phyloP scores from a whole-genome alignment of 2,888 invertebrate genomes.

The Andrena haemorrhoa region DNA sequence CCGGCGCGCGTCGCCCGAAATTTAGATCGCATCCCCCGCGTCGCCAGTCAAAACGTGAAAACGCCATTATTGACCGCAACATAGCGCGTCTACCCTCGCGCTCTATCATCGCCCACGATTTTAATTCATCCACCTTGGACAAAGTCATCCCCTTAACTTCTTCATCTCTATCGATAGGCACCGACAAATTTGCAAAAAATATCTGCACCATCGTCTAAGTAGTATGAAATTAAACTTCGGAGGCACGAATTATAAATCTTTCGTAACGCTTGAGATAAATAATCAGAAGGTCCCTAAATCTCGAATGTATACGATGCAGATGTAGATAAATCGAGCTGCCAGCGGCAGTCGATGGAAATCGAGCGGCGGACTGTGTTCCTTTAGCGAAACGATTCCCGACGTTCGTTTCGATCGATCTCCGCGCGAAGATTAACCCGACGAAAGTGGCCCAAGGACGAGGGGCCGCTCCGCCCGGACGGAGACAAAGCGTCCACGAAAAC shows the following conservation, averaged over 20 bases:
- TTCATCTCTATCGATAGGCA: neutral
- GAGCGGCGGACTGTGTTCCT: neutral
- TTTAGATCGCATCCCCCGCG: conserved; percentile 66
- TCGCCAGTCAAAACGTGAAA: conserved; percentile 71
- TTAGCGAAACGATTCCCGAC: conserved; percentile 28
- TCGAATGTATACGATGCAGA: neutral
- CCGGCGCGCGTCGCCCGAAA: conserved; percentile 59
- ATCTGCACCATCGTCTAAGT: neutral
- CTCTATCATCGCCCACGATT: conserved; percentile 56
- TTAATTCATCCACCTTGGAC: conserved; percentile 43
- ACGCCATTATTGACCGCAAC: conserved; percentile 74
- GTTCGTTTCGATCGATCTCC: conserved; percentile 56
- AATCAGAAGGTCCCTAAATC: neutral
- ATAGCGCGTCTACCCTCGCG: conserved; percentile 63
- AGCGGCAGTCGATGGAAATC: neutral
- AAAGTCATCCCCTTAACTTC: neutral
- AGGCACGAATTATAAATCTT: neutral
- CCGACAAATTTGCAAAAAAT: neutral
- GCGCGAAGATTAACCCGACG: conserved; percentile 43
- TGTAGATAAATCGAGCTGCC: too few species aligned
- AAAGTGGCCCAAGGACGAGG: conserved; percentile 35
- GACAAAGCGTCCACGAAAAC: conserved; percentile 76
- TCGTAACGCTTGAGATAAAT: neutral
- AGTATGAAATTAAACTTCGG: neutral
- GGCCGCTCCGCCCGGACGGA: conserved; percentile 14